Base-by-base conservation (phyloP, 2,797 vertebrate genomes). In the Chelon auratus region DNA sequence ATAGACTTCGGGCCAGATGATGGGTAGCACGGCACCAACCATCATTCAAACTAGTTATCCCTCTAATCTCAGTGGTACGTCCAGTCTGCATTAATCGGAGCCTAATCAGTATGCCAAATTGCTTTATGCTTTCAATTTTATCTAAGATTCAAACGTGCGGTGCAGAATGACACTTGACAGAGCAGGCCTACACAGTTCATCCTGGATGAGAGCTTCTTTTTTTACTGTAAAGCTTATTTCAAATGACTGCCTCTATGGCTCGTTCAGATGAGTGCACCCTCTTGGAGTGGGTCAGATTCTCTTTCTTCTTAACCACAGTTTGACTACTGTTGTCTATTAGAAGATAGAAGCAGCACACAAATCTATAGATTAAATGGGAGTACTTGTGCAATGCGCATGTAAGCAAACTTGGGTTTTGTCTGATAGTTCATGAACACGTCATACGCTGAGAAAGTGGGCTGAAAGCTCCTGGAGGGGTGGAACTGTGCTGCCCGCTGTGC, bases 31-130 rank as follows among this genome's bases (percentile, higher is more conserved):
- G 68, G 79, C 81, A 86, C 67, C 80, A 85, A 89, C 88, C 81
- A 86, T 89, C 81, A 83, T 90, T 93, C 84, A 63, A 92, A 92
- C 84, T 89, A 85, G 89, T 91, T 92, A 92, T 93, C 86, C 72
- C 55, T 83, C 88, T 93, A 89, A 92, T 93, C 91, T 91, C 89
- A 63, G 83, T 76, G 86, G 81, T 89, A 91, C 81, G 91, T 88
- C 86, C 78, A 89, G 82, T 63, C 80, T 81, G 64, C 87, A 81
- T 88, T 90, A 91, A 93, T 92, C 88, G 84, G 75, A 83, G 85
- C 66, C 72, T 90, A 81, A 94, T 93, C 91, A 92, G 86, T 88
- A 88, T 79, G 78, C 89, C 75, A 88, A 90, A 92, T 90, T 89
- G 83, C 84, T 92, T 85, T 84, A 87, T 78, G 80, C 80, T 80